These are phyloP conservation scores for Pammene fasciana DNA, from an alignment of 2,888 invertebrate genomes.

Conservation along the genomic window DNA sequence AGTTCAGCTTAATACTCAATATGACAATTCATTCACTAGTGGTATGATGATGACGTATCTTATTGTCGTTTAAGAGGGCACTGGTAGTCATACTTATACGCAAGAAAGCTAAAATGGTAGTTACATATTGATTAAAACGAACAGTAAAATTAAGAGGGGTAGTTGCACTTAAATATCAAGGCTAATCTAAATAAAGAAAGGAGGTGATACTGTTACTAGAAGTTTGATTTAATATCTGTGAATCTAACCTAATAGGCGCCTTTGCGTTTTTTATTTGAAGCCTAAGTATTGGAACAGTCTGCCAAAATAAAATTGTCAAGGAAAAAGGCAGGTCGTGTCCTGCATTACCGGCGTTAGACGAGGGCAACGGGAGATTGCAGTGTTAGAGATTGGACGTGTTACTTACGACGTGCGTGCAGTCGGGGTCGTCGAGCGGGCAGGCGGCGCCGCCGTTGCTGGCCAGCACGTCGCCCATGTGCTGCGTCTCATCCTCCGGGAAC, in stretches of 20 bases:
- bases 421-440: conserved; percentile 90
- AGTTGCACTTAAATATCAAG: too few relatives aligned
- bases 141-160: too few relatives aligned
- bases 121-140: too few relatives aligned
- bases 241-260: background rate
- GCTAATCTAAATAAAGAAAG: too few relatives aligned
- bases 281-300: background rate
- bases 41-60: too few relatives aligned
- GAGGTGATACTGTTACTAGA: too few relatives aligned
- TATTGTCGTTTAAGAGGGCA: too few relatives aligned
- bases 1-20: too few relatives aligned
- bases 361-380: background rate
- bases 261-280: background rate
- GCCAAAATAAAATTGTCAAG: background rate
- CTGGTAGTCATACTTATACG: too few relatives aligned
- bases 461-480: conserved; percentile 95
- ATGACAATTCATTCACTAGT: too few relatives aligned
- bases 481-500: conserved; percentile 94
- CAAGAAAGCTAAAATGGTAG: too few relatives aligned
- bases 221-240: too few relatives aligned
- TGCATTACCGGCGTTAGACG: background rate
- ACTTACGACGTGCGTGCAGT: conserved; percentile 96
- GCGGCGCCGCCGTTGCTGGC: conserved; percentile 93
- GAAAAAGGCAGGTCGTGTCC: conserved; percentile 15
- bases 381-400: conserved; percentile 10